phyloP scores from a whole-genome alignment of 2,797 vertebrate species.

The Characodon lateralis region DNA sequence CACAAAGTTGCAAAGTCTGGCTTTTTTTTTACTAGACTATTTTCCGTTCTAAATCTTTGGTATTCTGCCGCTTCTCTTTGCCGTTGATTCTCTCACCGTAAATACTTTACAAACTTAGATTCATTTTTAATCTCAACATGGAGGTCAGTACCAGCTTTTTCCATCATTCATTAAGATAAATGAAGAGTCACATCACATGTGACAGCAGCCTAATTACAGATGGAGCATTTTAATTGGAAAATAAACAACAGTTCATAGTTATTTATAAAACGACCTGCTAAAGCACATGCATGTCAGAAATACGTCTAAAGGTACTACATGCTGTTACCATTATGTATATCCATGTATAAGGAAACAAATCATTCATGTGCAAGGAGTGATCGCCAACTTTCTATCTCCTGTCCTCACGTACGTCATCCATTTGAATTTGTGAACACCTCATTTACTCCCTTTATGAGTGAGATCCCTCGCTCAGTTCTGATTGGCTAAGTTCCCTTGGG shows the following conservation, averaged over 20 bases:
- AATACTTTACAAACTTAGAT: neutral
- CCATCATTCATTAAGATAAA: constrained; percentile 5
- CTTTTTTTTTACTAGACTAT: neutral
- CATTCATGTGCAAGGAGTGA: neutral
- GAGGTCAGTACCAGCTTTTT: neutral
- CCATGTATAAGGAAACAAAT: too few species aligned
- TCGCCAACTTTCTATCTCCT: neutral
- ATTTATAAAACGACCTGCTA: neutral
- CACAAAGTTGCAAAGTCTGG: neutral
- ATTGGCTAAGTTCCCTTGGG: constrained; percentile 44
- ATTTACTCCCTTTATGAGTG: constrained; percentile 12
- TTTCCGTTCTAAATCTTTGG: neutral
- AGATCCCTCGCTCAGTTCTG: constrained; percentile 25
- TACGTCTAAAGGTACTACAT: too few species aligned
- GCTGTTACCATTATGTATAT: too few species aligned
- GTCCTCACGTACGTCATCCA: neutral
- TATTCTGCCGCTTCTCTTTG: neutral
- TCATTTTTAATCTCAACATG: constrained; percentile 1
- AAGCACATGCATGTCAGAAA: neutral
- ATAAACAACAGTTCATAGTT: neutral
- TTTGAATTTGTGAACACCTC: constrained; percentile 25
- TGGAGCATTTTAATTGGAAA: constrained; percentile 2
- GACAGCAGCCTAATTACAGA: constrained; percentile 7
- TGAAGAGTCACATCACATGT: constrained; percentile 1
- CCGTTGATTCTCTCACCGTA: neutral